Base-by-base conservation (phyloP, 1,140 invertebrate genomes). In the Melipona quadrifasciata region DNA sequence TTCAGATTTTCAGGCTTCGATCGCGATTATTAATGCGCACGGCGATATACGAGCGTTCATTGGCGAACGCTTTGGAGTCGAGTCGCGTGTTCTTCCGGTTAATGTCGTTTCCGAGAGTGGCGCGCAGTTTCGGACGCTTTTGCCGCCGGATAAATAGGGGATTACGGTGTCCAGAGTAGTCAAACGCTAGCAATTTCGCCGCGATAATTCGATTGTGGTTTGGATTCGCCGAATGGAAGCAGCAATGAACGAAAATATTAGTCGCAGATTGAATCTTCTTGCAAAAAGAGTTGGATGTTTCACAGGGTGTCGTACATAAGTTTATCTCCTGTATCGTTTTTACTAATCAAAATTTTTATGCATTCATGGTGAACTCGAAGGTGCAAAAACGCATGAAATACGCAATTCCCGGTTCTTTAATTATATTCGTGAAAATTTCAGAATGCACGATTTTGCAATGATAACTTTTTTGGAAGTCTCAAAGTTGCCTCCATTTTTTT, bases 21-120 rank as follows among this genome's bases (percentile, higher is more conserved):
- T 88, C 34, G 57, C 85, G 34, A 51, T 87, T 87, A 87, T 87
- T 78, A 82, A 87, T 87, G 76, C 78, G 72, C 82, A 87, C 39
- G 27, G 58, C 53, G 75, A 79, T 75, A 87, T 74, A 74, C 39
- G 0, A 47, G 39, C 27, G 57, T 74, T 82, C 71, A 55, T 82
- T 74, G 65, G 55, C 47, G 47, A 65, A 19, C 71, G 71, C 19
- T 82, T 74, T 39, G 24, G 58, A 34, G 34, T 53, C 34, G 70
- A 64, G 58, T 73, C 21, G 53, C 34, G 17, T 12, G 55, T 80
- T 71, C 67, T 80, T 80, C 67, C 64, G 74, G 74, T 76, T 76
- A 76, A 76, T 61, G 61, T 58, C 57, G 24, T 76, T 58, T 61
- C 12, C 55, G 74, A 11, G 57, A 1, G 2, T 58, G 14, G 34